A percentile compares a stretch with the other conserved stretches of the same genome.
These are phyloP conservation scores for Balaeniceps rex DNA, from an alignment of 2,113 vertebrate genomes.

Conservation along the genomic window DNA sequence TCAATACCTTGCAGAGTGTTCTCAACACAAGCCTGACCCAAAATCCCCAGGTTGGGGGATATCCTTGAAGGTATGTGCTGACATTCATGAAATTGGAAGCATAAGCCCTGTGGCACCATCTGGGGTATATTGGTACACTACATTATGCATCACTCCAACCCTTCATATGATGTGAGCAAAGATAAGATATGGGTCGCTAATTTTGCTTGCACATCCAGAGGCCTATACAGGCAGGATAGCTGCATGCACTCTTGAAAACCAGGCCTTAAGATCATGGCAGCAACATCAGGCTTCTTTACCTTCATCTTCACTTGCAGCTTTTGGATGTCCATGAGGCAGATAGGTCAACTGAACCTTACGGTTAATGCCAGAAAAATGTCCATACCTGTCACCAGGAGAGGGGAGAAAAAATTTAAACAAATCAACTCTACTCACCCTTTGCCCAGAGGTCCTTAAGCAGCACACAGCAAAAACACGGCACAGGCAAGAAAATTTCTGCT, in stretches of 20 bases:
- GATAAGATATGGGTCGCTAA: not conserved
- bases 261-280: not conserved
- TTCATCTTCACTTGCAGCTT: constrained; percentile 92
- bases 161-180: not conserved
- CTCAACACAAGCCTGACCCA: not conserved
- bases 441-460: not conserved
- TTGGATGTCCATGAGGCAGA: constrained; percentile 90
- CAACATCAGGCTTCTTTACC: constrained; percentile 67
- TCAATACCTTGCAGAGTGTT: not conserved
- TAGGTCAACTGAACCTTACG: constrained; percentile 97
- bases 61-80: not conserved
- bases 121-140: not conserved
- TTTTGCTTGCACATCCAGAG: not conserved
- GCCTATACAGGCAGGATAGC: not conserved
- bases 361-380: constrained; percentile 99
- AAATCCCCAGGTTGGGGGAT: not conserved
- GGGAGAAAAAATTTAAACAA: not conserved
- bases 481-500: not conserved
- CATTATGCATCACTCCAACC: not conserved
- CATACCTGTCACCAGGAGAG: constrained; percentile 81
- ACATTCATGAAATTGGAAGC: not conserved
- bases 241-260: not conserved
- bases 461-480: not conserved
- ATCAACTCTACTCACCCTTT: not conserved
- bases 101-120: not conserved